Evolutionary conservation across 2,113 vertebrate genomes (phyloP), one percentile per base, ranked within the genome.

Genomic region (Epinephelus cyanopodus): DNA sequence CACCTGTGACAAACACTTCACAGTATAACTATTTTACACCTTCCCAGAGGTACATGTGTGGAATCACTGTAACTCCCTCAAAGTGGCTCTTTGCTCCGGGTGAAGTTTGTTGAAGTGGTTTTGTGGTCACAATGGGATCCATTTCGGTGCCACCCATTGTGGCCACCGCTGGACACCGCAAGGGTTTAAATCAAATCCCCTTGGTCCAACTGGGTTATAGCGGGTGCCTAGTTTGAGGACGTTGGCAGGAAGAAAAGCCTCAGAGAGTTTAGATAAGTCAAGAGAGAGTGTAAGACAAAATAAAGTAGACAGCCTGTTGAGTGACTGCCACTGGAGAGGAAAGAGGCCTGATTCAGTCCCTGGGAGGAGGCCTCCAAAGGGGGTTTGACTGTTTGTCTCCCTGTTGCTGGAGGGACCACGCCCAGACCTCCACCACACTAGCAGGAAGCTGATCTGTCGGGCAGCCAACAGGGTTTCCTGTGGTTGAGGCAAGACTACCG

Each of bases 391-490:
- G 85, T 91, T 87, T 92, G 86, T 84, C 79, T 85, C 88, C 56
- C 50, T 81, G 78, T 74, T 90, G 74, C 85, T 82, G 85, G 77
- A 87, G 86, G 85, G 83, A 84, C 92, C 91, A 92, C 91, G 7
- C 93, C 93, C 89, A 81, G 82, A 86, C 78, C 71, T 83, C 65
- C 67, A 77, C 66, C 80, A 74, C 75, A 52, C 72, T 18, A 6
- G 65, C 57, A 91, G 88, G 86, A 92, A 91, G 82, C 77, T 69
- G 66, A 89, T 91, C 68, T 92, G 85, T 83, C 72, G 42, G 66
- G 75, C 69, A 50, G 87, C 84, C 84, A 90, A 77, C 45, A 66
- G 86, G 79, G 90, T 90, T 94, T 94, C 91, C 90, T 92, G 90
- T 84, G 57, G 87, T 89, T 68, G 81, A 74, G 63, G 74, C 67